Percentiles rank a stretch among this genome's conserved stretches.
Conservation (phyloP, 1,140 invertebrate species). For the Drosophila miranda region DNA sequence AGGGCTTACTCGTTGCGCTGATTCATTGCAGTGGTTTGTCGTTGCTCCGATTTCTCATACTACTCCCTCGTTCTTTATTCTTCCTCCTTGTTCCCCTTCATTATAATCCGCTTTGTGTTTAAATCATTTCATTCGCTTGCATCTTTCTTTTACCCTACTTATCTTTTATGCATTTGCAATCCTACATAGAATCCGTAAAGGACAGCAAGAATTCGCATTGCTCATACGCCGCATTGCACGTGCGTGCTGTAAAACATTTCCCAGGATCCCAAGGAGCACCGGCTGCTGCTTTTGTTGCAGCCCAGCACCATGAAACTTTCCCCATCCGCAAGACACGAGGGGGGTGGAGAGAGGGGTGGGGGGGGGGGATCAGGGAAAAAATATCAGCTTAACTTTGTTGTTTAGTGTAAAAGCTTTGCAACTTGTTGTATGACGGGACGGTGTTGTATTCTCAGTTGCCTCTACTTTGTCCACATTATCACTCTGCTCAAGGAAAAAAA, state of each 20-base stretch:
- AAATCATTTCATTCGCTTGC: conserved; percentile 24
- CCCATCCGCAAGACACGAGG: conserved; percentile 25
- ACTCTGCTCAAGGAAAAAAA: conserved; percentile 54
- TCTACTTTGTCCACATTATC: conserved; percentile 72
- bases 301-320: conserved; percentile 37
- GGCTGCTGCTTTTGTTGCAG: conserved; percentile 20
- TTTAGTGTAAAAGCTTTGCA: conserved; percentile 76
- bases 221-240: conserved; percentile 68
- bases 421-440: conserved; percentile 20
- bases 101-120: neutral
- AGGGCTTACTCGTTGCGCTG: neutral
- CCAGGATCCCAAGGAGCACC: conserved; percentile 14
- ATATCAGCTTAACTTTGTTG: conserved; percentile 74
- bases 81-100: too few species aligned
- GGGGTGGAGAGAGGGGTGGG: neutral
- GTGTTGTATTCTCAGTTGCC: conserved; percentile 38
- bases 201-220: conserved; percentile 32
- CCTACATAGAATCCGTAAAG: conserved; percentile 1
- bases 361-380: conserved; percentile 1
- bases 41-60: too few species aligned
- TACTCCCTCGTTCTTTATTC: conserved; percentile 5
- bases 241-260: conserved; percentile 67
- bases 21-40: too few species aligned
- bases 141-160: conserved; percentile 21
- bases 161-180: conserved; percentile 44